Evolutionary conservation across 2,888 invertebrate genomes (phyloP), one percentile per base, ranked within the genome.

Genomic region (Steinernema hermaphroditum): DNA sequence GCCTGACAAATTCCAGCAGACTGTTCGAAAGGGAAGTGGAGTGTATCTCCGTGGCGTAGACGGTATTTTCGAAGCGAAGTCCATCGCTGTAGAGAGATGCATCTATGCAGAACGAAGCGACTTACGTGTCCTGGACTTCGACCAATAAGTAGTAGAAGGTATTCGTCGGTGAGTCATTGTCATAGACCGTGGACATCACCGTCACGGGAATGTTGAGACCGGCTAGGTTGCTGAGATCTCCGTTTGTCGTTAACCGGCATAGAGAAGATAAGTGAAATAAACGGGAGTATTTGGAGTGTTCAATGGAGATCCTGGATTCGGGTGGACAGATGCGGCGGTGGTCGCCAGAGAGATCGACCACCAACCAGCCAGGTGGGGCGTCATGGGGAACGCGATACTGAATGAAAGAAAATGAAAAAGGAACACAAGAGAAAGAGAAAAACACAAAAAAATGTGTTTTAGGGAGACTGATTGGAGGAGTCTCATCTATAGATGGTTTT

Each of bases 361-460:
- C 57, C 4, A 77, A n/a, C 77, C 77, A 77, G 14, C 73, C 77
- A 19, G 69, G 22, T 37, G 77, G 77, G 24, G 77, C 77, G 37
- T 77, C 74, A 12, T 41, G 43, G 6, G 54, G 54, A 2, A 54
- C 19, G 27, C 54, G 54, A 27, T 54, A 27, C 54, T 54, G 54
- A 24, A 54, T n/a, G n/a, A n/a, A n/a, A n/a, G n/a, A n/a, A n/a
- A n/a, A n/a, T n/a, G n/a, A n/a, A n/a, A 41, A 41, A 12, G 41
- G 46, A 46, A 9, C 8, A 9, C 16, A 46, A 16, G 16, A 46
- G 37, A 8, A 37, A 12, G 6, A 37, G 12, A 8, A 8, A 37
- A 12, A 37, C 37, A 37, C 4, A 37, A 12, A 4, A 37, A 37
- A 37, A 37, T 37, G 37, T 37, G 37, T 37, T 37, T 8, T 8